A percentile compares a stretch with the other conserved stretches of the same genome.
These are phyloP conservation scores for Sarcophaga variegata DNA, from an alignment of 2,888 invertebrate species.

Conservation along the genomic window DNA sequence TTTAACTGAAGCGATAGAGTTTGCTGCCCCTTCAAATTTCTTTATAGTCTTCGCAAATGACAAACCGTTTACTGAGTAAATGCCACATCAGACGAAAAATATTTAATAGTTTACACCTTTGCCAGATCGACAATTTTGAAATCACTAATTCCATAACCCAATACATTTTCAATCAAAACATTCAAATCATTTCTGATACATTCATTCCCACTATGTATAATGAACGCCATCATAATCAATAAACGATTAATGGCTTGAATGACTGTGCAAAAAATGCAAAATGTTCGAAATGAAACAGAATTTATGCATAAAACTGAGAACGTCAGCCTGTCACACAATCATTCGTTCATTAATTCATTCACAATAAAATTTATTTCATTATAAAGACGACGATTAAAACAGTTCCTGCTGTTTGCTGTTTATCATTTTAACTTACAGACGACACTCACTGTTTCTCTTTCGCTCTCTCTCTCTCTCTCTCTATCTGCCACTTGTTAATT, in stretches of 20 bases:
- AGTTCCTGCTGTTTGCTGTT: slow-evolving; percentile 6
- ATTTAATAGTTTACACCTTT: too few relatives aligned
- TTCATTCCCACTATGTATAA: too few relatives aligned
- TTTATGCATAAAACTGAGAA: background rate
- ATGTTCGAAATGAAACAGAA: background rate
- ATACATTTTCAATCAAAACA: background rate
- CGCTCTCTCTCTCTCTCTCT: too few relatives aligned
- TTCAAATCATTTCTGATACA: too few relatives aligned
- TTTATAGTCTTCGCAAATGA: too few relatives aligned
- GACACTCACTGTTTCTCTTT: slow-evolving; percentile 37
- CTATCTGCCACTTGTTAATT: slow-evolving; percentile 72
- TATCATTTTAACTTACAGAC: slow-evolving; percentile 52
- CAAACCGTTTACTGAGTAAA: too few relatives aligned
- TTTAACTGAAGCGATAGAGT: too few relatives aligned
- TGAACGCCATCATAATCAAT: background rate
- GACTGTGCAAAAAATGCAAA: background rate
- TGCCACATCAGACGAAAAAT: too few relatives aligned
- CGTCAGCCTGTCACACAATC: background rate
- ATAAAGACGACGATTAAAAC: background rate
- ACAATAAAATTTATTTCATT: background rate
- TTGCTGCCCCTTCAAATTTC: too few relatives aligned
- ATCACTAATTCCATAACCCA: too few relatives aligned
- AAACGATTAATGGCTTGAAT: background rate
- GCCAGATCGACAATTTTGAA: too few relatives aligned
- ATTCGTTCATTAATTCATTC: background rate